Evolutionary conservation across 23 tunicate species (phyloP), one percentile per base, ranked within the genome.

Genomic region (Clavelina lepadiformis): DNA sequence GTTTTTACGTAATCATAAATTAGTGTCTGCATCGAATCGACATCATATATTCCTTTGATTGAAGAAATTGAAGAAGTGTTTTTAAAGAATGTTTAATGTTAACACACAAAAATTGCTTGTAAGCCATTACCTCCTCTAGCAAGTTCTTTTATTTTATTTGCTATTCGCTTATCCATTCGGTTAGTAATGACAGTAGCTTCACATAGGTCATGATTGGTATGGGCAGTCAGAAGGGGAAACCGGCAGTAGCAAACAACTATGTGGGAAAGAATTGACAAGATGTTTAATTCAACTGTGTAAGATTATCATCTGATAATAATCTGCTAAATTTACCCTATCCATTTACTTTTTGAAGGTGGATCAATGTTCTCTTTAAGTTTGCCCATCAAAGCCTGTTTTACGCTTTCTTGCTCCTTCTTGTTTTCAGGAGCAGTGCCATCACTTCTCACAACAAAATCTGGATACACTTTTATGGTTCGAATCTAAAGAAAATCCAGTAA

Each of bases 161-260:
- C 69, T 25, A 81, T 65, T 24, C 80, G 56, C 28, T 65, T 55
- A 37, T 81, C 80, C 31, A 81, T 38, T 54, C 77, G 70, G 24
- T 79, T 64, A 1, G 49, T 2, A 15, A 65, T 38, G 19, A 56
- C 31, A 0, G 35, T 46, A 29, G 63, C 36, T n/a, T 28, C 41
- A 2, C 2, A 15, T 8, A 5, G 44, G 21, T 65, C 31, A 54
- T 65, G 60, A 29, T 57, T 28, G 2, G 20, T 26, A 29, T 80
- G 86, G 28, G 64, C 50, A 33, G 63, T 8, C 11, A 19, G 37
- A 49, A 81, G 38, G 8, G 88, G 88, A 45, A 81, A 81, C 0
- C 88, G 88, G 35, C 79, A 81, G 35, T 81, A 81, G 33, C 51
- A 49, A 19, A 81, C 67, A 54, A 75, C 88, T 81, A 32, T 1